Percentiles rank a stretch among this genome's conserved stretches.
These are phyloP conservation scores for Malurus elegans DNA, from an alignment of 2,113 vertebrate species.

Conservation along the genomic window DNA sequence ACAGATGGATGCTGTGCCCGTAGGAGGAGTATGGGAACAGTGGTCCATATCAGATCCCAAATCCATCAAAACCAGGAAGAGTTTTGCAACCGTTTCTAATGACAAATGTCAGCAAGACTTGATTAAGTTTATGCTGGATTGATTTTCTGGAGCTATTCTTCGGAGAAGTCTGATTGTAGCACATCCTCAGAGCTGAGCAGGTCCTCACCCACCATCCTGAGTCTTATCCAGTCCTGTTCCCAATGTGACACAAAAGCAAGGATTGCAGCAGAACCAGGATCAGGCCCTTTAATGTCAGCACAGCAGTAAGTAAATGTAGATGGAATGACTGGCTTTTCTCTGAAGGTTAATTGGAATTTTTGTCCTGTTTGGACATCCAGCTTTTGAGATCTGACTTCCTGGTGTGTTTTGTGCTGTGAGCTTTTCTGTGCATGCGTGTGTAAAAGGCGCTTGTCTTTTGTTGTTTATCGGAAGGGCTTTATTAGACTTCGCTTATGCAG, in stretches of 20 bases:
- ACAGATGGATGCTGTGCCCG: accelerated
- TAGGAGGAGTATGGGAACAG: accelerated
- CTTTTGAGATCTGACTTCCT: not conserved
- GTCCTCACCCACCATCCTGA: not conserved
- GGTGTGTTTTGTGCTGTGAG: not conserved
- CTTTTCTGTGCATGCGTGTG: not conserved
- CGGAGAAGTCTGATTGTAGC: not conserved
- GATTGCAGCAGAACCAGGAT: not conserved
- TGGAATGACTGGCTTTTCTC: not conserved
- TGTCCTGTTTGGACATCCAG: not conserved
- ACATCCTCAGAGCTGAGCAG: not conserved
- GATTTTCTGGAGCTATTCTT: not conserved
- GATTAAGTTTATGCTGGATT: not conserved
- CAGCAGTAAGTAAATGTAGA: not conserved
- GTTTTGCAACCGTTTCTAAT: not conserved
- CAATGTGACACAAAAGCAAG: not conserved
- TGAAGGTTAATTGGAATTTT: not conserved
- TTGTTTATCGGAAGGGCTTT: slow-evolving; percentile 20
- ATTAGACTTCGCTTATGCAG: slow-evolving; percentile 21
- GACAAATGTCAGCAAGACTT: not conserved
- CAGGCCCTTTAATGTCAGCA: not conserved
- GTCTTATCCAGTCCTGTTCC: accelerated
- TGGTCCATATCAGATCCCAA: not conserved
- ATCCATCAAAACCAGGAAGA: not conserved
- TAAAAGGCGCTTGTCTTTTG: not conserved